A percentile compares a stretch with the other conserved stretches of the same genome.
Conservation (phyloP, 2,113 vertebrate species). For the Clarias macrocephalus region DNA sequence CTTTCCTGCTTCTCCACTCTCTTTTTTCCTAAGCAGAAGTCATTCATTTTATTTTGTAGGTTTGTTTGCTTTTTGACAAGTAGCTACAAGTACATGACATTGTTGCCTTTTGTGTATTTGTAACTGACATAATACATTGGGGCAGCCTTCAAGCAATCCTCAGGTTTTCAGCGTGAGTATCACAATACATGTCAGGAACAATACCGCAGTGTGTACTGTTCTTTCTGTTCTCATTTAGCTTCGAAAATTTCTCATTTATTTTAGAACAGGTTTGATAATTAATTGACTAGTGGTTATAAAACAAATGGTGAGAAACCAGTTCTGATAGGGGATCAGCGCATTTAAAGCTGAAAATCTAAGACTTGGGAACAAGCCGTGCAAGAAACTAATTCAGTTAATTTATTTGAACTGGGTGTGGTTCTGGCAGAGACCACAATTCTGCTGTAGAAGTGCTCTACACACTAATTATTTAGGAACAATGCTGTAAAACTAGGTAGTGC, state of each 20-base stretch:
- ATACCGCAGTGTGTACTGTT: background rate
- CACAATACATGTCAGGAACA: background rate
- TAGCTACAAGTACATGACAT: background rate
- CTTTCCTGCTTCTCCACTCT: slow-evolving; percentile 8
- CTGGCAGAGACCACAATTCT: background rate
- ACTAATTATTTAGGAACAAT: background rate
- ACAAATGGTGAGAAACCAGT: background rate
- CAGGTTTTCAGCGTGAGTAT: background rate
- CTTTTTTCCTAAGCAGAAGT: background rate
- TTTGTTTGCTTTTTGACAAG: background rate
- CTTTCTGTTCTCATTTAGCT: background rate
- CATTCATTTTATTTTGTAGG: background rate
- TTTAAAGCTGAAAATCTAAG: background rate
- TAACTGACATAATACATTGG: background rate
- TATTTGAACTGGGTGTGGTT: background rate
- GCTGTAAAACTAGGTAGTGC: background rate
- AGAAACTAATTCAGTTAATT: background rate
- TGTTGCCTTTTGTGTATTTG: background rate
- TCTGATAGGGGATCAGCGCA: background rate
- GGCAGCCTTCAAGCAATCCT: background rate
- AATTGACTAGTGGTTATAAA: background rate
- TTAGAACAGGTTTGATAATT: slow-evolving; percentile 16
- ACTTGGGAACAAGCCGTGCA: too few relatives aligned
- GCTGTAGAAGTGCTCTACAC: background rate
- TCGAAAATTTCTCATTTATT: background rate